Percentiles rank a stretch among this genome's conserved stretches.
These are phyloP conservation scores for Verasper variegatus DNA, from an alignment of 2,113 vertebrate species.

Conservation along the genomic window DNA sequence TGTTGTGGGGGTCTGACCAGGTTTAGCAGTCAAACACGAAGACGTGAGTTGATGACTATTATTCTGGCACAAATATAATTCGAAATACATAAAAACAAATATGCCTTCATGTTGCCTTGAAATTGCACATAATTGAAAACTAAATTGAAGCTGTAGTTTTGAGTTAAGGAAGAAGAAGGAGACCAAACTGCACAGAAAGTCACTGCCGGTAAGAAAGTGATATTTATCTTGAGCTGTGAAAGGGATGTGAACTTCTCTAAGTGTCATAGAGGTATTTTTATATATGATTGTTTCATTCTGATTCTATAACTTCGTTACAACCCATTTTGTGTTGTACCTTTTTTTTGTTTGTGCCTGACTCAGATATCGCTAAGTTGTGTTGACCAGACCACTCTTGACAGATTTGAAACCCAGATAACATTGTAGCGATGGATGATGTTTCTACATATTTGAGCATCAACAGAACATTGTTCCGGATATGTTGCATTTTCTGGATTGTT, in stretches of 20 bases:
- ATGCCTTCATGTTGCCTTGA: background rate
- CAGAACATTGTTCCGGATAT: conserved; percentile 23
- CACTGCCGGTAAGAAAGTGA: conserved; percentile 18
- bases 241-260: background rate
- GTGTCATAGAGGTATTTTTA: background rate
- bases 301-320: background rate
- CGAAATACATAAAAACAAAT: no score
- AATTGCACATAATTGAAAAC: background rate
- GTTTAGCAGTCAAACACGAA: background rate
- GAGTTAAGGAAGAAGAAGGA: background rate
- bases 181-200: conserved; percentile 8
- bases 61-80: background rate
- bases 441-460: conserved; percentile 11
- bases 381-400: no score
- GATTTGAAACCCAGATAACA: background rate
- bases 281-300: background rate
- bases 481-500: conserved; percentile 37
- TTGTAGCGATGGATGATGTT: conserved; percentile 25
- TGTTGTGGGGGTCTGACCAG: background rate
- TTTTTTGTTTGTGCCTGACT: background rate
- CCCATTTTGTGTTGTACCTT: background rate
- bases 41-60: background rate
- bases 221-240: background rate
- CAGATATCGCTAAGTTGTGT: background rate
- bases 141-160: background rate